phyloP scores from a whole-genome alignment of 2,888 invertebrate species.

The Nowickia ferox region DNA sequence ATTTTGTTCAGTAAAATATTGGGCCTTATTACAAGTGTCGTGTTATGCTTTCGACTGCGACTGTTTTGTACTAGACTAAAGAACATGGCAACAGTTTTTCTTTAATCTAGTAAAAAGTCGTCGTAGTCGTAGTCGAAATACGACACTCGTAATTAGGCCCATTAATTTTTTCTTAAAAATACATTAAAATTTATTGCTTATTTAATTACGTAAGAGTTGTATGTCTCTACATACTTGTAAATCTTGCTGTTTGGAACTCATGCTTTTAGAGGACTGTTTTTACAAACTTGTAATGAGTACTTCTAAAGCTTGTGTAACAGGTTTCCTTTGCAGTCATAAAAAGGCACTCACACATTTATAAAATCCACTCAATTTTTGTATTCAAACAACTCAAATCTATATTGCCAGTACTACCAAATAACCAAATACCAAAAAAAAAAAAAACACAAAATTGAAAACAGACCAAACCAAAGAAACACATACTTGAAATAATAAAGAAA shows the following conservation, averaged over 20 bases:
- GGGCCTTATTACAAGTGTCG: too few relatives aligned
- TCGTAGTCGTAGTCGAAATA: too few relatives aligned
- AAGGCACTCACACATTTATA: conserved; percentile 43
- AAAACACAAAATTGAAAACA: conserved; percentile 68
- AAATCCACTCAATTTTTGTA: conserved; percentile 64
- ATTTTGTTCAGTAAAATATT: too few relatives aligned
- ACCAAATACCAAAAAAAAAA: conserved; percentile 69
- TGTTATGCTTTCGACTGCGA: too few relatives aligned
- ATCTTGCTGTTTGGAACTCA: background rate
- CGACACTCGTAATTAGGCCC: too few relatives aligned
- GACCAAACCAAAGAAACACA: conserved; percentile 56
- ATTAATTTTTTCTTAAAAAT: too few relatives aligned
- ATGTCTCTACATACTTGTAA: background rate
- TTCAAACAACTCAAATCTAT: conserved; percentile 58
- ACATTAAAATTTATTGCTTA: too few relatives aligned
- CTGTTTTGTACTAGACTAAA: too few relatives aligned
- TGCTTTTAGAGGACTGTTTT: conserved; percentile 35
- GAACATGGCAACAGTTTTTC: too few relatives aligned
- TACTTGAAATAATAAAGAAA: conserved; percentile 46
- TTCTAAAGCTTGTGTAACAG: conserved; percentile 76
- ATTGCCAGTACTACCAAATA: conserved; percentile 64
- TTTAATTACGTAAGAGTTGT: too few relatives aligned
- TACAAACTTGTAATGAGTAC: conserved; percentile 69
- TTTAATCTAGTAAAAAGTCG: too few relatives aligned
- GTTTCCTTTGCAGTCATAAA: conserved; percentile 57